Evolutionary conservation across 2,888 invertebrate genomes (phyloP), one percentile per base, ranked within the genome.

Genomic region (Drosophila subquinaria): DNA sequence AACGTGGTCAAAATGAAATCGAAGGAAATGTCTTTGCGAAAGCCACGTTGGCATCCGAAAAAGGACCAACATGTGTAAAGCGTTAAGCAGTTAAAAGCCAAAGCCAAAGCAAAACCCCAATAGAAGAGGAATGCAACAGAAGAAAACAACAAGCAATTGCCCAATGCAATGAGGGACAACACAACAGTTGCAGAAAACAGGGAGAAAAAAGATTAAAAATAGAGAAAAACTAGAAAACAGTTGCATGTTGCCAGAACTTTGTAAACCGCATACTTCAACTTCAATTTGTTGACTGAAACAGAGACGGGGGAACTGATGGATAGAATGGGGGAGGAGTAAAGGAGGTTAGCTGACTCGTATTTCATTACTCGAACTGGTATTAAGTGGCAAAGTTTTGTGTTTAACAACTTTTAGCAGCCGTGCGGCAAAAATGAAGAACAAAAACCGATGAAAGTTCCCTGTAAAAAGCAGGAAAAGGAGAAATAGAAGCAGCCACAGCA

Each of bases 331-430:
- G n/a, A 6, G 33, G 50, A 52, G 33, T 27, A 27, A 5, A 50
- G 42, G 59, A 38, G 57, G 60, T 68, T 62, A 69, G 59, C 59
- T 74, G 69, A 79, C 79, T 85, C 83, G 87, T 88, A 88, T 88
- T 86, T 88, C 86, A 88, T 86, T 88, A 83, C 87, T 84, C 83
- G 87, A 88, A 88, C 88, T 84, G 79, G 87, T 86, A 86, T 86
- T 86, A 86, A 86, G 88, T 86, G 84, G 87, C 84, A 88, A 86
- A 86, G 76, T 86, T 86, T 86, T 86, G 88, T 88, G 86, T 86
- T 86, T 88, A 86, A 83, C 84, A 86, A 86, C 88, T 84, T 84
- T 84, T 76, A 79, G 85, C 81, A 86, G 76, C 70, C 87, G 74
- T 68, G 82, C 76, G 59, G 86, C 73, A 86, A 83, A 86, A 81